Evolutionary conservation across 2,797 vertebrate species (phyloP).

Genomic region (Eulemur coronatus): DNA sequence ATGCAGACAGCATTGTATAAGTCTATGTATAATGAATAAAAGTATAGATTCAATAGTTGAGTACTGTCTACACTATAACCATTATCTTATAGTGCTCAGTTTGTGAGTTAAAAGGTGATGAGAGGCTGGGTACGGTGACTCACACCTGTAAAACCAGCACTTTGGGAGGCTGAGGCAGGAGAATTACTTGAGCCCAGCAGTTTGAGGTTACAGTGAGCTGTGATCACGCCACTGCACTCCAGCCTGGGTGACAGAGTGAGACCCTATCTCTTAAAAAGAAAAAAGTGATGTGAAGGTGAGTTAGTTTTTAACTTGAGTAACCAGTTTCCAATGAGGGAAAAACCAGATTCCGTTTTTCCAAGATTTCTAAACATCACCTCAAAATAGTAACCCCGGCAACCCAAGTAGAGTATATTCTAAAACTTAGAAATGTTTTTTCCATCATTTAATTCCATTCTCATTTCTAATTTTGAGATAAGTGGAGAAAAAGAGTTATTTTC

Average conservation of each 20-base stretch:
- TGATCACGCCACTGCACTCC: too few species aligned
- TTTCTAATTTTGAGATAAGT: constrained; percentile 54
- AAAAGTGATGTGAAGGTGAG: neutral
- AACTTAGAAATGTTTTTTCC: constrained; percentile 46
- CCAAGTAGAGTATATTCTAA: constrained; percentile 45
- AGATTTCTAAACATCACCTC: constrained; percentile 17
- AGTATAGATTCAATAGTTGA: neutral
- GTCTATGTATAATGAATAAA: neutral
- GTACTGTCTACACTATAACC: neutral
- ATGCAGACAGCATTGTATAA: neutral
- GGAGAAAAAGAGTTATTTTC: constrained; percentile 43
- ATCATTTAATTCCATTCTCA: constrained; percentile 33
- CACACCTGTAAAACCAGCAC: too few species aligned
- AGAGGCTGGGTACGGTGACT: neutral
- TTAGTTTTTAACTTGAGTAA: constrained; percentile 30
- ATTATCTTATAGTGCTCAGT: neutral
- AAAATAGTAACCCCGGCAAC: constrained; percentile 36
- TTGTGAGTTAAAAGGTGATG: neutral
- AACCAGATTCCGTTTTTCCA: constrained; percentile 43
- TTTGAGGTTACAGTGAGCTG: neutral
- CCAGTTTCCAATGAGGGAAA: neutral
- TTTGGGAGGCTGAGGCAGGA: neutral
- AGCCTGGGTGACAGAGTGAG: neutral
- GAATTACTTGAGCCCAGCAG: neutral
- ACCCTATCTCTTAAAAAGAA: neutral